Evolutionary conservation across 2,797 vertebrate species (phyloP).

Genomic region (Mus caroli): DNA sequence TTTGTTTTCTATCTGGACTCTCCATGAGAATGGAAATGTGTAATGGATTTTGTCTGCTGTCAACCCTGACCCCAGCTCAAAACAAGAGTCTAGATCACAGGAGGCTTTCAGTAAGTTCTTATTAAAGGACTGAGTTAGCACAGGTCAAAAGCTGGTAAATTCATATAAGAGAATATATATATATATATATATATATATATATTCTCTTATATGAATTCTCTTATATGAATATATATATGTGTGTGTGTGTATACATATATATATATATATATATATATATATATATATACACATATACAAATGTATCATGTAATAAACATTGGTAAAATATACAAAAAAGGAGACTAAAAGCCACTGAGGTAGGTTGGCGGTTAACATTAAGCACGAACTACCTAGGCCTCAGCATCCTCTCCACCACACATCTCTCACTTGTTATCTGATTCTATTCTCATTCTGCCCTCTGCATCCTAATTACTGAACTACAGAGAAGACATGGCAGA

Average conservation of each 20-base stretch:
- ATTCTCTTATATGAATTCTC: too few species aligned
- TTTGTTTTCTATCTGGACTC: not conserved
- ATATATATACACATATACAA: not conserved
- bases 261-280: too few species aligned
- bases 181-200: not conserved
- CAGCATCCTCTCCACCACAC: not conserved
- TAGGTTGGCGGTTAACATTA: not conserved
- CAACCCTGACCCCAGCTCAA: not conserved
- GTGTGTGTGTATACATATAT: accelerated
- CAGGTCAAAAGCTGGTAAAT: not conserved
- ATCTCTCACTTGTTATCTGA: not conserved
- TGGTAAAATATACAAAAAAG: not conserved
- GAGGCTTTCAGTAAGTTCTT: not conserved
- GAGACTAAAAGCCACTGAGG: not conserved
- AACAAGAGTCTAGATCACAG: not conserved
- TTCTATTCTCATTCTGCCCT: not conserved
- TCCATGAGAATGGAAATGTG: not conserved
- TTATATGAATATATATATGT: too few species aligned
- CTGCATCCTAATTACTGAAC: not conserved
- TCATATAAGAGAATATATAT: not conserved
- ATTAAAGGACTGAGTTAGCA: not conserved
- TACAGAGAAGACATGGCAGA: not conserved
- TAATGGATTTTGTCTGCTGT: not conserved
- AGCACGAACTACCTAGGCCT: not conserved
- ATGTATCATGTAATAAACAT: not conserved